Conservation (phyloP, 2,888 invertebrate species). For the Mythimna ferrago region DNA sequence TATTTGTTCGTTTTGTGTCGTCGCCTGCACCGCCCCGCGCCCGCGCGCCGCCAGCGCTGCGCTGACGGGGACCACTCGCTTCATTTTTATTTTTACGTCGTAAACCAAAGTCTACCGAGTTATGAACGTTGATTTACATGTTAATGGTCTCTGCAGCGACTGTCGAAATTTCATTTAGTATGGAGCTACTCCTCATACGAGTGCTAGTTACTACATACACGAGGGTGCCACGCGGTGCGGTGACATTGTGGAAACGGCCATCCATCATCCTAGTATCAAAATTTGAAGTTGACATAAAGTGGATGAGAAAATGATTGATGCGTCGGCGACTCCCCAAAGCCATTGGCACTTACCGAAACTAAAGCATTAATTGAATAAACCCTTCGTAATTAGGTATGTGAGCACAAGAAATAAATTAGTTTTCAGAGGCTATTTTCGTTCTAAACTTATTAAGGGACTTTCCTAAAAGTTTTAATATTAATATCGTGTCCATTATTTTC, state of each 20-base stretch:
- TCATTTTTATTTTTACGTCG: constrained; percentile 79
- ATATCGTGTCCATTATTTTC: constrained; percentile 39
- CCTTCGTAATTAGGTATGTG: constrained; percentile 57
- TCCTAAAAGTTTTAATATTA: constrained; percentile 21
- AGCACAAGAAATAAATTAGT: constrained; percentile 55
- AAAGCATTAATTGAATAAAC: constrained; percentile 76
- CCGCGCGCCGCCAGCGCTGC: constrained; percentile 16
- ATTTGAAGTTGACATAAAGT: constrained; percentile 89
- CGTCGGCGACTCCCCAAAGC: constrained; percentile 77
- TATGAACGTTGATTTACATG: constrained; percentile 81
- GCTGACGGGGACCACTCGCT: constrained; percentile 75
- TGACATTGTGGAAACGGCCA: constrained; percentile 77
- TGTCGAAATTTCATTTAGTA: constrained; percentile 63
- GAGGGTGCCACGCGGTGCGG: constrained; percentile 65
- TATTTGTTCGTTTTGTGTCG: constrained; percentile 84
- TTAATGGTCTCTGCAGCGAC: constrained; percentile 67
- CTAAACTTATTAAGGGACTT: constrained; percentile 24
- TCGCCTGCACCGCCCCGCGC: constrained; percentile 73
- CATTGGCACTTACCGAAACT: constrained; percentile 72
- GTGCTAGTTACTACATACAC: constrained; percentile 55
- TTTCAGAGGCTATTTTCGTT: constrained; percentile 22
- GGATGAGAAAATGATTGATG: constrained; percentile 90
- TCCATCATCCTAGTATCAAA: constrained; percentile 88
- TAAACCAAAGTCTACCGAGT: constrained; percentile 79
- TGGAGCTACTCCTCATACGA: constrained; percentile 51